phyloP scores from a whole-genome alignment of 2,888 invertebrate species.

The Drosophila quasianomalipes region DNA sequence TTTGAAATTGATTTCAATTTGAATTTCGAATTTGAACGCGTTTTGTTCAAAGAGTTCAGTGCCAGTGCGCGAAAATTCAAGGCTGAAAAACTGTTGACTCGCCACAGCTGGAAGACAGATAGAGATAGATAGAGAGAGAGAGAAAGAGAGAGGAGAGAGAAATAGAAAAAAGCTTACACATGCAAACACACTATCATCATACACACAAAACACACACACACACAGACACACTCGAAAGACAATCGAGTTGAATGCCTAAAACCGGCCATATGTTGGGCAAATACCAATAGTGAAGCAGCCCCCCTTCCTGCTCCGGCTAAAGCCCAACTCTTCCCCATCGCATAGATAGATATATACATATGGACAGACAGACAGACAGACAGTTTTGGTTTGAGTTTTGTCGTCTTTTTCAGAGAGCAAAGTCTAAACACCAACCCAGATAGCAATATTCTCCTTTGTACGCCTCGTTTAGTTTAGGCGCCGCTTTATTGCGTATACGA shows the following conservation, averaged over 20 bases:
- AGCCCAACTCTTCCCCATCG: constrained; percentile 1
- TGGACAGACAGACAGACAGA: neutral
- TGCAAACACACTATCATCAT: constrained; percentile 1
- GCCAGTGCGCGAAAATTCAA: constrained; percentile 73
- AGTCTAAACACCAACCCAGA: constrained; percentile 13
- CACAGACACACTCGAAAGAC: constrained; percentile 19
- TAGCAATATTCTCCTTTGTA: constrained; percentile 11
- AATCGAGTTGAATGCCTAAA: constrained; percentile 43
- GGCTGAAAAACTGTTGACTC: constrained; percentile 55
- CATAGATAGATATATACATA: constrained; percentile 5
- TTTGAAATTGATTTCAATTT: constrained; percentile 80
- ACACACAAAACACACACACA: constrained; percentile 4
- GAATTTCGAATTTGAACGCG: constrained; percentile 60
- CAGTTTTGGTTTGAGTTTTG: constrained; percentile 42
- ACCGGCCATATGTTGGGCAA: constrained; percentile 67
- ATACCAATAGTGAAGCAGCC: constrained; percentile 39
- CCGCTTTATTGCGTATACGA: constrained; percentile 65
- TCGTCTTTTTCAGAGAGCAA: constrained; percentile 5
- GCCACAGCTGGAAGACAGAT: constrained; percentile 9
- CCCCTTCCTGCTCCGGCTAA: neutral
- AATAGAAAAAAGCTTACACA: constrained; percentile 21
- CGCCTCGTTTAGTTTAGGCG: constrained; percentile 47
- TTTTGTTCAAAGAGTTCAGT: constrained; percentile 66
- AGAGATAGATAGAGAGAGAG: neutral
- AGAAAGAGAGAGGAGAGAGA: neutral